Evolutionary conservation across 2,113 vertebrate genomes (phyloP), one percentile per base, ranked within the genome.

Genomic region (Aptenodytes forsteri): DNA sequence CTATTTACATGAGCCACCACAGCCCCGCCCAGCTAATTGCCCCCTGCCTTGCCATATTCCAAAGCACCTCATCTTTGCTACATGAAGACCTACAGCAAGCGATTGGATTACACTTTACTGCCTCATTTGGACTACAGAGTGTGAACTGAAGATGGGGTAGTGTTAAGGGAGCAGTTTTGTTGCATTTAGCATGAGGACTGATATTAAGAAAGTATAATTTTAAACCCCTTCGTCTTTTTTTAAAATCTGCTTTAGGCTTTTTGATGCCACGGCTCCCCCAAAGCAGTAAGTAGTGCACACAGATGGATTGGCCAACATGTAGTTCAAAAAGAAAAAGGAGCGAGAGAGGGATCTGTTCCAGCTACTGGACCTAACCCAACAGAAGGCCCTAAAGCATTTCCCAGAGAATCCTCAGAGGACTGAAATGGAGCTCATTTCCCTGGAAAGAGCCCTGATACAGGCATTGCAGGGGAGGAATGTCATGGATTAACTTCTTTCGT

Each of bases 361-460:
- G 87, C 73, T 84, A 25, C 83, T 94, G 87, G 95, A 91, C 40
- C 40, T 82, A 76, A 40, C 56, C 87, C 91, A 96, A 85, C 47
- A 79, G 70, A 95, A 95, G 81, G 91, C 66, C 81, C 89, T 95
- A 87, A 94, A 87, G 61, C 81, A 87, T 87, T 95, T 95, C 89
- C 69, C 2, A 1, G n/a, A 91, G 84, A 94, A 94, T 79, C 73
- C 94, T 93, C 89, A 56, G 78, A 76, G 84, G 89, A 89, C 65
- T 75, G 84, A 95, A 97, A 82, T 52, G n/a, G 84, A 93, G 70
- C 81, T 93, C 78, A 66, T 82, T 93, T 87, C 84, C 77, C 80
- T 91, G 93, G 73, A 85, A 89, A 90, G 89, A 90, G 73, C 56
- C 52, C 81, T 93, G 81, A 91, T 70, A 87, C 47, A 82, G 87